Percentiles rank a stretch among this genome's conserved stretches.
These are phyloP conservation scores for Pantelozetes paolii DNA, from an alignment of 2,888 invertebrate genomes.

Conservation along the genomic window DNA sequence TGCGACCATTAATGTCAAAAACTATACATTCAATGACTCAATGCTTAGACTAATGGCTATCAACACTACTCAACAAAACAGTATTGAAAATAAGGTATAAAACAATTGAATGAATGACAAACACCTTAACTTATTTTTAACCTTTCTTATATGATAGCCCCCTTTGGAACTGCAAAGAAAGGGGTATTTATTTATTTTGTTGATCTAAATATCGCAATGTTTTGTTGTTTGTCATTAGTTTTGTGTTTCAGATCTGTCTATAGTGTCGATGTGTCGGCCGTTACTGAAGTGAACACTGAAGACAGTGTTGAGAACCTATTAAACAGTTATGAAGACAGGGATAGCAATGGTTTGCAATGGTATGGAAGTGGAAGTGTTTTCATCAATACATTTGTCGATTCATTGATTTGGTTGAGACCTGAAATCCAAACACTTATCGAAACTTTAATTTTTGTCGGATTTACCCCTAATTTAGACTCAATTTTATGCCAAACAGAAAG, in stretches of 20 bases:
- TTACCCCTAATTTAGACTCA: slow-evolving; percentile 96
- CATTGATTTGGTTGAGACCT: slow-evolving; percentile 99
- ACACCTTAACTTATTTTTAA: not conserved
- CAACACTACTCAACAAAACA: not conserved
- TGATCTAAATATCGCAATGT: not conserved
- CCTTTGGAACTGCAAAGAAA: not conserved
- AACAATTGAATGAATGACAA: not conserved
- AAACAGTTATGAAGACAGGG: slow-evolving; percentile 99
- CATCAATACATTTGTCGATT: slow-evolving; percentile 98
- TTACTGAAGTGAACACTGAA: slow-evolving; percentile 89
- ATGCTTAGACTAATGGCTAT: slow-evolving; percentile 61
- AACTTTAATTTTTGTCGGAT: slow-evolving; percentile 97
- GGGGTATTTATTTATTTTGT: not conserved
- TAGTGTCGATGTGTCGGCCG: slow-evolving; percentile 98
- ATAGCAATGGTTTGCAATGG: slow-evolving; percentile 95
- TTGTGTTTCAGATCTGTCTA: slow-evolving; percentile 65
- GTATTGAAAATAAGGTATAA: not conserved
- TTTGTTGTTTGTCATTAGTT: not conserved
- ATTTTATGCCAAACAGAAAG: slow-evolving; percentile 99
- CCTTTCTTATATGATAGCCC: not conserved
- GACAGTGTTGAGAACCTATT: slow-evolving; percentile 78
- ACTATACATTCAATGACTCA: slow-evolving; percentile 96
- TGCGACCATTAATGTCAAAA: slow-evolving; percentile 98
- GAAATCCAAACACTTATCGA: slow-evolving; percentile 98
- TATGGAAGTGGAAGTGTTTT: slow-evolving; percentile 99